Percentiles rank a stretch among this genome's conserved stretches.
Conservation (phyloP, 2,888 invertebrate genomes). For the Cistogaster globosa region DNA sequence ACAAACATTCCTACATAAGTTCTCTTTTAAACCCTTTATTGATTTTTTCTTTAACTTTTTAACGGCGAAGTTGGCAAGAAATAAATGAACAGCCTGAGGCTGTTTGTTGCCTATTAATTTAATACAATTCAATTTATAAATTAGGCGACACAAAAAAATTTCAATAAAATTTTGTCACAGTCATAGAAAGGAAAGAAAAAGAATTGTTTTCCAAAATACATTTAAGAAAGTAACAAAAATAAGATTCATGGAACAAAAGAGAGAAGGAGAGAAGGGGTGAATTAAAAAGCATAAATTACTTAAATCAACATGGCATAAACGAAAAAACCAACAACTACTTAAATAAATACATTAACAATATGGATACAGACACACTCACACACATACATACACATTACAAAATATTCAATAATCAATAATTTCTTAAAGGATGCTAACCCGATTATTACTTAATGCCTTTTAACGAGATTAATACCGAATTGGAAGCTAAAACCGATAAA, state of each 20-base stretch:
- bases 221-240: no score
- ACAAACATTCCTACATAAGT: constrained; percentile 33
- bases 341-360: constrained; percentile 2
- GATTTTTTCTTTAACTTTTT: background rate
- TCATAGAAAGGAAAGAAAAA: background rate
- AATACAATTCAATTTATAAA: constrained; percentile 68
- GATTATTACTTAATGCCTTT: constrained; percentile 65
- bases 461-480: constrained; percentile 21
- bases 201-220: no score
- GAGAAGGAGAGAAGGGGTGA: constrained; percentile 40
- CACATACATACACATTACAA: no score
- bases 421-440: constrained; percentile 64
- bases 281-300: constrained; percentile 47
- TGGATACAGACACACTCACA: background rate
- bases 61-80: background rate
- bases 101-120: constrained; percentile 63
- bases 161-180: constrained; percentile 1
- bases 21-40: constrained; percentile 8
- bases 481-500: background rate
- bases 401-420: constrained; percentile 55
- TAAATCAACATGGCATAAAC: constrained; percentile 54
- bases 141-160: constrained; percentile 27
- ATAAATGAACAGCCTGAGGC: background rate
- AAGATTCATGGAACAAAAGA: background rate
- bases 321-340: constrained; percentile 34